Evolutionary conservation across 2,888 invertebrate species (phyloP), one percentile per base, ranked within the genome.

Genomic region (Plusia festucae): DNA sequence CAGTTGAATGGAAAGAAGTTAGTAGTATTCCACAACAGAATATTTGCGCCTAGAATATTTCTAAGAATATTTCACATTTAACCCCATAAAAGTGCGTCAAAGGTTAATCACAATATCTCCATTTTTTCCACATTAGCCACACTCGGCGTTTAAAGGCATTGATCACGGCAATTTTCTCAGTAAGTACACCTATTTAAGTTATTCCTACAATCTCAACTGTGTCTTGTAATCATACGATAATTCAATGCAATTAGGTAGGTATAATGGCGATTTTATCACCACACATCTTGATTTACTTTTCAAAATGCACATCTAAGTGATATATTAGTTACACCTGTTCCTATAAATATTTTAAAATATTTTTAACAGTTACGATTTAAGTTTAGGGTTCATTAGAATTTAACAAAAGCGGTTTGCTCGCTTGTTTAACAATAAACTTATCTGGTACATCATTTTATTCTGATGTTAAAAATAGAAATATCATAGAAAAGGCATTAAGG

Each of bases 101-200:
- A 65, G 32, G 13, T 57, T 53, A 59, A 44, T 61, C 11, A 53
- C 46, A 13, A 34, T 7, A 18, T 3, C 46, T 20, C 46, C 9
- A 30, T 30, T 71, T 58, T 54, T 71, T 71, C 49, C 53, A 44
- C 20, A 20, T 8, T 40, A 40, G 40, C 40, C 40, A n/a, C 24
- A 40, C 20, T 65, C 15, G 34, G 24, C n/a, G 46, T 49, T 49
- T 18, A 49, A 49, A 57, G 9, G n/a, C 18, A 70, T 60, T 60
- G 13, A 59, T 61, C 58, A 54, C 22, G 22, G 44, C 44, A 53
- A 63, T 60, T 63, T 71, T 63, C 72, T 60, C 27, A 63, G 56
- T 44, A 65, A 57, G 32, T 8, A 2, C 18, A 57, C 30, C 53
- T 49, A 70, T 22, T 22, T 55, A 24, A 59, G n/a, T 61, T 55